phyloP scores from a whole-genome alignment of 2,797 vertebrate genomes.

The Poeciliopsis turneri region DNA sequence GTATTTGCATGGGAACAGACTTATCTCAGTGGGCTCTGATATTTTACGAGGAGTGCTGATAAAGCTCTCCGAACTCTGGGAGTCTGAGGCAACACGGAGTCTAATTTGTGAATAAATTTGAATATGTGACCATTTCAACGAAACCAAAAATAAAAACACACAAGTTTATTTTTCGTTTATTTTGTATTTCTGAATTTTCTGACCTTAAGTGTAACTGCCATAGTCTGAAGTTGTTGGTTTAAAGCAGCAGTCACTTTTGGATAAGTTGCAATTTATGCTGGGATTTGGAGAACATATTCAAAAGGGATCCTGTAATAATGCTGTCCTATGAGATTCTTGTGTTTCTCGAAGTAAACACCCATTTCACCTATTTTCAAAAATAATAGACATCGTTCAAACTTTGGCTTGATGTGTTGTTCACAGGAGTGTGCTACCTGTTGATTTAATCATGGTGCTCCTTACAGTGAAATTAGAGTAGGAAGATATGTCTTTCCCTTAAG shows the following conservation, averaged over 20 bases:
- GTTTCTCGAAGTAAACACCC: background rate
- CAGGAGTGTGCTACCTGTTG: background rate
- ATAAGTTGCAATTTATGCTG: background rate
- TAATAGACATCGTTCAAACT: background rate
- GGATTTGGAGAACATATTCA: background rate
- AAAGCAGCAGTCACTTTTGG: background rate
- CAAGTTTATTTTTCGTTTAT: background rate
- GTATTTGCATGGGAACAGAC: conserved; percentile 67
- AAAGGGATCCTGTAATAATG: background rate
- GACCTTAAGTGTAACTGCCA: background rate
- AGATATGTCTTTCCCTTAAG: background rate
- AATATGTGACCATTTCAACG: conserved; percentile 16
- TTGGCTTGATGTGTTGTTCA: background rate
- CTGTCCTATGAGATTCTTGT: background rate
- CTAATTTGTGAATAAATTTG: conserved; percentile 5
- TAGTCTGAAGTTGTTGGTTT: background rate
- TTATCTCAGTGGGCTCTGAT: conserved; percentile 50
- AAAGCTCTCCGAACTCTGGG: conserved; percentile 5
- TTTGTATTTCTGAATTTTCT: background rate
- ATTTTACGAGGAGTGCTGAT: conserved; percentile 30
- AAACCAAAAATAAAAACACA: background rate
- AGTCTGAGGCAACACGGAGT: background rate
- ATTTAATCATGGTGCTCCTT: background rate
- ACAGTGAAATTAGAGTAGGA: background rate
- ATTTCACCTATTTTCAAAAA: background rate